Evolutionary conservation across 2,888 invertebrate genomes (phyloP), one percentile per base, ranked within the genome.

Genomic region (Agrochola macilenta): DNA sequence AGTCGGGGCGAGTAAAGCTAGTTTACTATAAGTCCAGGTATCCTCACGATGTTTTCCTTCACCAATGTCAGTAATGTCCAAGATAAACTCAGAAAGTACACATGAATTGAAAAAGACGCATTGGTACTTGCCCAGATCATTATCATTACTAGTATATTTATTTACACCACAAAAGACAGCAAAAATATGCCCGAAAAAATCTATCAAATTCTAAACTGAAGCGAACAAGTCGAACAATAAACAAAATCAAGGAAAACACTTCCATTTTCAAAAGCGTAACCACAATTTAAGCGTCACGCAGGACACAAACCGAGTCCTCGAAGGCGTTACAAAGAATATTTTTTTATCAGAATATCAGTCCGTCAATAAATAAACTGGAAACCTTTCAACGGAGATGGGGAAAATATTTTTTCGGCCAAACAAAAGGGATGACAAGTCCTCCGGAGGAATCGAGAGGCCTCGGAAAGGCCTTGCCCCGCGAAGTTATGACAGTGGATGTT

Each of bases 351-450:
- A 69, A 69, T 58, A 58, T 69, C 90, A 82, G 78, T 68, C 75
- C 87, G 85, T 87, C 91, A 88, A 92, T 91, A 91, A 91, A 91
- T 88, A 91, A 88, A 85, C 75, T 79, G 70, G 77, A 78, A 89
- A 88, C 89, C 89, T 90, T 89, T 90, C 87, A 85, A 71, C 79
- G 78, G 68, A 79, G 79, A 84, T 74, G 78, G 71, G 57, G 76
- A 84, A 88, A 85, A 87, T 83, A 81, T 87, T 87, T 88, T 79
- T 84, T 79, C 30, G 73, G 26, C 81, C 89, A 87, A 89, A 90
- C 88, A 90, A 91, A 35, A 87, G 71, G 76, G 30, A 70, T 80
- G 79, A 84, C 76, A 77, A 84, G 76, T 84, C 68, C 74, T 61
- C 52, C 54, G 63, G 52, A 78, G 77, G 79, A 80, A 80, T 79